These are phyloP conservation scores for Gisinianus flammeolus DNA, from an alignment of 2,888 invertebrate species.

Conservation along the genomic window DNA sequence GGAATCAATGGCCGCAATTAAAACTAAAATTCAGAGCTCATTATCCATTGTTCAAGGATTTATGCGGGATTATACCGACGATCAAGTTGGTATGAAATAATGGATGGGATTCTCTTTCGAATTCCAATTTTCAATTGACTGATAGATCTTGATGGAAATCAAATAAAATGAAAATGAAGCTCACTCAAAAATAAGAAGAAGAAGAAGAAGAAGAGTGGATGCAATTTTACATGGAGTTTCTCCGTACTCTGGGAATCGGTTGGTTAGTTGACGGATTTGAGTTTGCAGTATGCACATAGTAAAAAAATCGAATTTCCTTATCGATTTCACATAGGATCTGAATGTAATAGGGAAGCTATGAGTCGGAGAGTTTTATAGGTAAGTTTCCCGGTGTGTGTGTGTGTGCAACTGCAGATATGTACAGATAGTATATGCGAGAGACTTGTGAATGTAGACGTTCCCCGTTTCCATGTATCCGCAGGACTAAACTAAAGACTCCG, in stretches of 20 bases:
- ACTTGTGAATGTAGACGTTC: background rate
- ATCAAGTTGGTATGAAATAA: background rate
- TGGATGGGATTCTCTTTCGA: background rate
- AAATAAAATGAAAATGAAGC: conserved; percentile 1
- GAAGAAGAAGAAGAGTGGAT: background rate
- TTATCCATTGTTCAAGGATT: no score
- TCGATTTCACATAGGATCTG: background rate
- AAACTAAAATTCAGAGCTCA: no score
- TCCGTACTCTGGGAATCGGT: background rate
- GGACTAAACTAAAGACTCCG: background rate
- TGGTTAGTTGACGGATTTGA: background rate
- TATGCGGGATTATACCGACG: no score
- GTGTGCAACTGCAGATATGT: no score
- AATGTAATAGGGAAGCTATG: background rate
- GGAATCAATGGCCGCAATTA: no score
- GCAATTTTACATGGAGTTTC: no score
- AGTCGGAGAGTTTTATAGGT: background rate
- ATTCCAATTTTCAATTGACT: no score
- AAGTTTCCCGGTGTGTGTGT: background rate
- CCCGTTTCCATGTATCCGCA: background rate
- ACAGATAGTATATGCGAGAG: no score
- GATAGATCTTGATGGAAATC: conserved; percentile 12
- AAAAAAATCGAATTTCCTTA: background rate
- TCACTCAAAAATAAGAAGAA: background rate
- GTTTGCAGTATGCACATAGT: background rate